A percentile compares a stretch with the other conserved stretches of the same genome.
phyloP scores from a whole-genome alignment of 2,113 vertebrate species.

The Spilogale gracilis region DNA sequence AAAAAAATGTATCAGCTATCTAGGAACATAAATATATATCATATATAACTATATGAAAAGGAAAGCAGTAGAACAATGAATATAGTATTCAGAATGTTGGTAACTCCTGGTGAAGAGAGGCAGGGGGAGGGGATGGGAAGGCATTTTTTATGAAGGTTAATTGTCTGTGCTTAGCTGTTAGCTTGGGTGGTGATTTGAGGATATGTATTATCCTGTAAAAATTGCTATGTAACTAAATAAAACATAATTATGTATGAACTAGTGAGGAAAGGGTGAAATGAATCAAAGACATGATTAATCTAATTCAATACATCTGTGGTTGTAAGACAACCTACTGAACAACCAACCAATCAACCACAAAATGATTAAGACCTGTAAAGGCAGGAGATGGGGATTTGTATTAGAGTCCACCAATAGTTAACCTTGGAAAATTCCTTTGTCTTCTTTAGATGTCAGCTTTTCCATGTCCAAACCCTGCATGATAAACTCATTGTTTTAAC shows the following conservation, averaged over 20 bases:
- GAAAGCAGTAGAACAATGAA: background rate
- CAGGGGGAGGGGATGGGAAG: background rate
- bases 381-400: background rate
- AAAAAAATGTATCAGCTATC: background rate
- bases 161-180: background rate
- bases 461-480: background rate
- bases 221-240: constrained; percentile 36
- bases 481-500: constrained; percentile 23
- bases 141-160: background rate
- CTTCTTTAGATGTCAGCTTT: background rate
- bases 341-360: background rate
- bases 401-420: background rate
- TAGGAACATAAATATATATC: background rate
- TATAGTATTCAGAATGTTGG: background rate
- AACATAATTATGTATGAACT: background rate
- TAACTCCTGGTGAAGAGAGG: background rate
- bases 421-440: background rate
- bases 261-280: background rate
- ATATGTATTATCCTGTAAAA: background rate
- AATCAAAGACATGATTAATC: constrained; percentile 22
- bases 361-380: background rate
- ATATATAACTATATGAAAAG: background rate
- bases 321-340: background rate
- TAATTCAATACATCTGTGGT: background rate
- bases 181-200: background rate